phyloP scores from a whole-genome alignment of 1,140 invertebrate species.

The Musca vetustissima region DNA sequence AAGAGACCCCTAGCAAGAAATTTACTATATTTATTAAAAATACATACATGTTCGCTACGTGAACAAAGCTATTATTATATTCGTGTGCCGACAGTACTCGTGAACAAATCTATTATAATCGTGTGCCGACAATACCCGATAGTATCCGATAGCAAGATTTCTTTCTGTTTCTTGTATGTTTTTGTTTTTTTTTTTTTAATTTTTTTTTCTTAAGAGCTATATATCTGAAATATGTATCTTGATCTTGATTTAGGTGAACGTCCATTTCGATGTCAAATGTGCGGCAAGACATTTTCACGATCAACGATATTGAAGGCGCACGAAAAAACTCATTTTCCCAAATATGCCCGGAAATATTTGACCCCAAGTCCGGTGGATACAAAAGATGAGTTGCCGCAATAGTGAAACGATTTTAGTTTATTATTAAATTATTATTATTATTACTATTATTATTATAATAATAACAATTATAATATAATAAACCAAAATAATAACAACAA shows the following conservation, averaged over 20 bases:
- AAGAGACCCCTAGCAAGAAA: no score
- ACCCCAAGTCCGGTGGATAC: slow-evolving; percentile 81
- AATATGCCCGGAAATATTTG: slow-evolving; percentile 82
- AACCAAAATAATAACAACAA: slow-evolving; percentile 28
- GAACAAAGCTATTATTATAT: no score
- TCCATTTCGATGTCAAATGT: slow-evolving; percentile 83
- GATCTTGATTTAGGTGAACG: slow-evolving; percentile 65
- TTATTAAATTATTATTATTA: slow-evolving; percentile 56
- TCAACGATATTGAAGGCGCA: slow-evolving; percentile 88
- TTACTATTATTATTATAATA: slow-evolving; percentile 54
- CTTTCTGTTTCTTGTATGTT: neutral
- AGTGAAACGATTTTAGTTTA: slow-evolving; percentile 58
- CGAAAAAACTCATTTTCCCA: slow-evolving; percentile 89
- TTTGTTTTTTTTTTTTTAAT: neutral
- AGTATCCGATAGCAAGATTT: no score
- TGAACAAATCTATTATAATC: no score
- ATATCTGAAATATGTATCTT: neutral
- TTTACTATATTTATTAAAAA: no score
- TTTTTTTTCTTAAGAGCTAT: neutral
- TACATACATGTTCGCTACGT: no score
- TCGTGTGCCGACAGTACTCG: no score
- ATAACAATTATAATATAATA: slow-evolving; percentile 22
- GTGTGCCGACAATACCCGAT: no score
- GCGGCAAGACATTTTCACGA: slow-evolving; percentile 86
- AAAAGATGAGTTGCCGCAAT: slow-evolving; percentile 75